Evolutionary conservation across 1,140 invertebrate genomes (phyloP), one percentile per base, ranked within the genome.

Genomic region (Heliconius congener): DNA sequence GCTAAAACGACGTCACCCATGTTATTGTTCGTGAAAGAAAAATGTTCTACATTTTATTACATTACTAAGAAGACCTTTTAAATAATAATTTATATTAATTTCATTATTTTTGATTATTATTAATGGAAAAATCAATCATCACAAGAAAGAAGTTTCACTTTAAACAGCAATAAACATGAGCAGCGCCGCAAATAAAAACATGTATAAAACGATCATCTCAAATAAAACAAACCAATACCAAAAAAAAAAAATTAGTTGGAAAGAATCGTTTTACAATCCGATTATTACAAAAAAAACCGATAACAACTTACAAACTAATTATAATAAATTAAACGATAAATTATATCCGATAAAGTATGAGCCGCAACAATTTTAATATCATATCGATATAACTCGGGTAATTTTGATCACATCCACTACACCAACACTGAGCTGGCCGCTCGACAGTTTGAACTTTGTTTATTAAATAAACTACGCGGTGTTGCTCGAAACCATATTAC

Each of bases 331-430:
- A 91, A 90, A 88, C 77, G 77, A 87, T 91, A 87, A 91, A 87
- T 87, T 84, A 86, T 87, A 87, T 84, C 87, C 82, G 84, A 86
- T 87, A 88, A 86, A 86, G 84, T 86, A 85, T 88, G 86, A 92
- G 90, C 88, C 88, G 91, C 87, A 94, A 94, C 90, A 90, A 93
- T 92, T 93, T 93, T 94, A 94, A 93, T 94, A 94, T 94, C 92
- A 91, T 90, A 87, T 89, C 78, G 91, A 93, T 92, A 92, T 92
- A 94, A 91, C 88, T 86, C 85, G 87, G 80, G 79, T 82, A 84
- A 89, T 87, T 88, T 87, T 76, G 79, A 76, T 80, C 52, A 80
- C 79, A 76, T 73, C 8, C 9, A 30, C 60, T 66, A 66, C 60
- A 13, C 60, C 23, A 66, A 66, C 30, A 30, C 60, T 30, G 60